Percentiles rank a stretch among this genome's conserved stretches.
phyloP scores from a whole-genome alignment of 2,113 vertebrate genomes.

The Sporophila hypoxantha region DNA sequence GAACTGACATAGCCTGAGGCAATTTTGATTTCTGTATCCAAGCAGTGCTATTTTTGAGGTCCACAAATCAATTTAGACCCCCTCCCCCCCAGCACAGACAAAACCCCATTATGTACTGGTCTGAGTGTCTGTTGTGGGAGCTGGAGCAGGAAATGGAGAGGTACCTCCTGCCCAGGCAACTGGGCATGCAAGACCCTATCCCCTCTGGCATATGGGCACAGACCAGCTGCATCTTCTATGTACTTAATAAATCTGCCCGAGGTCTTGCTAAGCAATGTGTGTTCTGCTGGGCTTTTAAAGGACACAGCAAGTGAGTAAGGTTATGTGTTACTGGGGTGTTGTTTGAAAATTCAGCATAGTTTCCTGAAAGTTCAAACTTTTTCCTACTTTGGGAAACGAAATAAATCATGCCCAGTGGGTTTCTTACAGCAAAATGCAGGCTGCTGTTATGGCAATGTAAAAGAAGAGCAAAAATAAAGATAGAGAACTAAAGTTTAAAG shows the following conservation, averaged over 20 bases:
- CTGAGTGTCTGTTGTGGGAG: background rate
- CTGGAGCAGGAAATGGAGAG: background rate
- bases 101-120: background rate
- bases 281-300: background rate
- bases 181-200: background rate
- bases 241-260: background rate
- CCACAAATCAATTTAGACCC: background rate
- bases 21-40: background rate
- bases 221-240: background rate
- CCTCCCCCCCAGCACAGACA: background rate
- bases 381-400: background rate
- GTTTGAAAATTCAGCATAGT: background rate
- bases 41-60: background rate
- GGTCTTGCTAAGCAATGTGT: background rate
- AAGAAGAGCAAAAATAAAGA: constrained; percentile 31
- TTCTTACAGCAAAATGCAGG: constrained; percentile 32
- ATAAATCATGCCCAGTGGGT: background rate
- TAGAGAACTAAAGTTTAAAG: constrained; percentile 23
- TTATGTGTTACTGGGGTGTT: background rate
- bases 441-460: background rate
- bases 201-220: background rate
- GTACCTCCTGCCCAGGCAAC: background rate
- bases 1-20: background rate
- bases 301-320: background rate
- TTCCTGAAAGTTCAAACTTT: constrained; percentile 2